Evolutionary conservation across 2,113 vertebrate species (phyloP).

Genomic region (Potamarius usumacintae): DNA sequence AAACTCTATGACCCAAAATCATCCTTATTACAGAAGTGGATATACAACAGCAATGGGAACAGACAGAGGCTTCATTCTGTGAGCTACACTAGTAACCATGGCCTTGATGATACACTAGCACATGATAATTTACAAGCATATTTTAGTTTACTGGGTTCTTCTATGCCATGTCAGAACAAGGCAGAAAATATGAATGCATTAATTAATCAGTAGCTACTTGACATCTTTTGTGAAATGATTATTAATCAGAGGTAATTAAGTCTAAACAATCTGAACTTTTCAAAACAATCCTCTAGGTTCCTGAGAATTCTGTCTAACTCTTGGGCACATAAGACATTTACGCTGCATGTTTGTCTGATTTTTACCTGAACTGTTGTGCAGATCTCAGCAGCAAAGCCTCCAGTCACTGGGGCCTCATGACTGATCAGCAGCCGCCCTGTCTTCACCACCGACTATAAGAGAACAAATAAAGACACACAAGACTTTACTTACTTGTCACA

Average conservation of each 20-base stretch:
- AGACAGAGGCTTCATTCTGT: background rate
- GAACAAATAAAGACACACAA: constrained; percentile 16
- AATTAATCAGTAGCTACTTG: background rate
- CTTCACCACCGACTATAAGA: constrained; percentile 89
- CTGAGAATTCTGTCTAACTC: background rate
- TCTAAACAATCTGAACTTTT: background rate
- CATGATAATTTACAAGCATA: constrained; percentile 8
- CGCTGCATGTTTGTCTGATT: background rate
- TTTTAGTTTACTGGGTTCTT: background rate
- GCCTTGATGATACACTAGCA: background rate
- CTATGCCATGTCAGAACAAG: background rate
- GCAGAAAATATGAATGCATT: background rate
- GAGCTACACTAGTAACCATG: background rate
- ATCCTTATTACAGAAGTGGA: constrained; percentile 1
- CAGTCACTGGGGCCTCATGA: constrained; percentile 94
- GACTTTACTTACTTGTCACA: constrained; percentile 41
- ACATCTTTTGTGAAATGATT: background rate
- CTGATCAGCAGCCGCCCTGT: constrained; percentile 92
- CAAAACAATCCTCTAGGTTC: background rate
- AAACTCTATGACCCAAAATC: background rate
- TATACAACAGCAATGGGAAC: background rate
- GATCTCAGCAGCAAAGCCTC: constrained; percentile 96
- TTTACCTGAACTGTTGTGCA: constrained; percentile 92
- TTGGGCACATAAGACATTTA: background rate
- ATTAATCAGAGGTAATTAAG: background rate